Conservation (phyloP, 2,113 vertebrate species). For the Arothron firmamentum region DNA sequence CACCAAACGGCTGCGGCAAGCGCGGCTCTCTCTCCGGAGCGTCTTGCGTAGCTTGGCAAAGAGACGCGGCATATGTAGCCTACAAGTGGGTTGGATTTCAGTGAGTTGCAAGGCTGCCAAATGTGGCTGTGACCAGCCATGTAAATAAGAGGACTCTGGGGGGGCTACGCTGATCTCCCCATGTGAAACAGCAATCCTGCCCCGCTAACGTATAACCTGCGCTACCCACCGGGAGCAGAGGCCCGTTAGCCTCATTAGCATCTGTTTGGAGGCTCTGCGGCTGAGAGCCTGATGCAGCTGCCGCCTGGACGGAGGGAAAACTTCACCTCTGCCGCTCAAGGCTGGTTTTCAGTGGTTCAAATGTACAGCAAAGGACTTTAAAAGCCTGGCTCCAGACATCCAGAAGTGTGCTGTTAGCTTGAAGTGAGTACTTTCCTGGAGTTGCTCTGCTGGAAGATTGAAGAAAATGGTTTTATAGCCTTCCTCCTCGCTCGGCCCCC, state of each 20-base stretch:
- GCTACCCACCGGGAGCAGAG: conserved; percentile 67
- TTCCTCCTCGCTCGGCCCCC: conserved; percentile 40
- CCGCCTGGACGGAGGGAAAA: conserved; percentile 5
- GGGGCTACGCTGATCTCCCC: conserved; percentile 57
- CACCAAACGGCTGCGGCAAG: conserved; percentile 56
- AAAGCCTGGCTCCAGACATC: conserved; percentile 24
- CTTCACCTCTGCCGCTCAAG: background rate
- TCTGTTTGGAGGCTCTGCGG: conserved; percentile 48
- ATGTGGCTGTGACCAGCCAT: conserved; percentile 69
- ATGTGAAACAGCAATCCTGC: conserved; percentile 65
- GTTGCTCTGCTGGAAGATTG: conserved; percentile 56
- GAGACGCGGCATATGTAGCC: conserved; percentile 63
- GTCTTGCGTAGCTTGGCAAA: conserved; percentile 65
- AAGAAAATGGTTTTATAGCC: conserved; percentile 57
- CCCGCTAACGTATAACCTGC: conserved; percentile 45
- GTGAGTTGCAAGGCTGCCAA: conserved; percentile 62
- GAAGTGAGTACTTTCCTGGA: conserved; percentile 54
- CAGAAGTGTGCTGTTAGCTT: conserved; percentile 38
- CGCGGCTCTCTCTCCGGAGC: conserved; percentile 59
- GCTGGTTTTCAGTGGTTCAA: background rate
- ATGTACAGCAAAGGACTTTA: background rate
- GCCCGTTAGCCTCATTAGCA: conserved; percentile 43
- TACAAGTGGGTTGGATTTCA: conserved; percentile 65
- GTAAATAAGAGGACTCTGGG: conserved; percentile 70
- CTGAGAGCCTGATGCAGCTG: conserved; percentile 23